Conservation (phyloP, 2,797 vertebrate species). For the Macrochelys suwanniensis region DNA sequence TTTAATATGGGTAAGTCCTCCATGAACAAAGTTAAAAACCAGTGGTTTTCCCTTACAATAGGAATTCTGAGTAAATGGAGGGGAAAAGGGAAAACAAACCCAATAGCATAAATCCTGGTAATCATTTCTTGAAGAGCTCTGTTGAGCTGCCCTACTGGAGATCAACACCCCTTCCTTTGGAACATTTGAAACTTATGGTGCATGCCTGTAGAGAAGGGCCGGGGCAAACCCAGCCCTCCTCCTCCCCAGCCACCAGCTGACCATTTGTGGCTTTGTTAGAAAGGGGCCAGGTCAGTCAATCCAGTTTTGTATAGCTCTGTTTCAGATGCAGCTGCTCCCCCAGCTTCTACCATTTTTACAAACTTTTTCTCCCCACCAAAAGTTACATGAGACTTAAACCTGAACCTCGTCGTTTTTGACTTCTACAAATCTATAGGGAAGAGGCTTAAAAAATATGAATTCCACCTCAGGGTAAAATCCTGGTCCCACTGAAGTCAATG, state of each 20-base stretch:
- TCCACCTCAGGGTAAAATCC: background rate
- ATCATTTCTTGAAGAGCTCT: constrained; percentile 44
- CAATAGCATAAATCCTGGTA: constrained; percentile 1
- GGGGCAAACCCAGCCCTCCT: background rate
- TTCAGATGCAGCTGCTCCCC: constrained; percentile 34
- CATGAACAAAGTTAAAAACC: background rate
- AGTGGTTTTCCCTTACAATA: background rate
- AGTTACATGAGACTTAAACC: background rate
- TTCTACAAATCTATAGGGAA: background rate
- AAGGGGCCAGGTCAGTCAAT: constrained; percentile 12
- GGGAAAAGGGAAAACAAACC: constrained; percentile 27
- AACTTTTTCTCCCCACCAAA: constrained; percentile 13
- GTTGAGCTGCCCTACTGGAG: constrained; percentile 1
- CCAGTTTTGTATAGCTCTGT: constrained; percentile 42
- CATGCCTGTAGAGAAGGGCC: constrained; percentile 14
- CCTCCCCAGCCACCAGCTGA: constrained; percentile 19
- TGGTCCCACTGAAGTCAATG: background rate
- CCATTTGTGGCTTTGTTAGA: constrained; percentile 31
- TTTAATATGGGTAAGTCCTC: constrained; percentile 32
- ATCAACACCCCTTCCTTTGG: constrained; percentile 36
- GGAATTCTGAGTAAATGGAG: constrained; percentile 22
- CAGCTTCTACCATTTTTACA: constrained; percentile 46
- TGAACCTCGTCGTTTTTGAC: background rate
- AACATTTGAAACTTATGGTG: constrained; percentile 12
- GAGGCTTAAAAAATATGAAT: background rate